Conservation (phyloP, 1,140 invertebrate genomes). For the Meloidogyne exigua region DNA sequence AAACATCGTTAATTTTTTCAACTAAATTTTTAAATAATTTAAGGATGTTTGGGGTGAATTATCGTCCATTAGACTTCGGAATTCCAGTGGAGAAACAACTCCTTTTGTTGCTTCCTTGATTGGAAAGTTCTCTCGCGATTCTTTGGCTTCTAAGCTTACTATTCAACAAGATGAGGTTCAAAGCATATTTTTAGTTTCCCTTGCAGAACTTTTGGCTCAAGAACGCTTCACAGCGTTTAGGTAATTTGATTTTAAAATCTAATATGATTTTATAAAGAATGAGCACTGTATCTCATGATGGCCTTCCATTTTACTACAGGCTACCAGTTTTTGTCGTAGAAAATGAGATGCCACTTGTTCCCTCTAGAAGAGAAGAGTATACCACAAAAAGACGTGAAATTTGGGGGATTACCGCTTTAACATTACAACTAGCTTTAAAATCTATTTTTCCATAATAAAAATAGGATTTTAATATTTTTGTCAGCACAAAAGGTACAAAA, state of each 20-base stretch:
- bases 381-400: neutral
- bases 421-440: constrained; percentile 12
- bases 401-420: constrained; percentile 23
- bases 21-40: neutral
- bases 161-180: constrained; percentile 10
- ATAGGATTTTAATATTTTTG: too few species aligned
- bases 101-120: constrained; percentile 8
- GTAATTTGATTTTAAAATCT: neutral
- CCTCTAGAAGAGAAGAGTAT: neutral
- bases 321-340: constrained; percentile 12
- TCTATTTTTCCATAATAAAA: constrained; percentile 3
- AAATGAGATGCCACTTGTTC: neutral
- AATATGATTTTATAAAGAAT: neutral
- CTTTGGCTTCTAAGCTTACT: neutral
- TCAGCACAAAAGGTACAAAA: too few species aligned
- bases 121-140: neutral
- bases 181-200: constrained; percentile 9
- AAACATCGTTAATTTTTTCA: neutral
- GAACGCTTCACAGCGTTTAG: constrained; percentile 15
- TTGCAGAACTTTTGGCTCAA: constrained; percentile 1
- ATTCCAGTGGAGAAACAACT: neutral
- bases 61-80: neutral
- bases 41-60: constrained; percentile 20
- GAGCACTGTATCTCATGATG: neutral
- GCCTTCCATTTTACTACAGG: constrained; percentile 14